These are phyloP conservation scores for Cartodere bifasciata DNA, from an alignment of 2,888 invertebrate species.

Conservation along the genomic window DNA sequence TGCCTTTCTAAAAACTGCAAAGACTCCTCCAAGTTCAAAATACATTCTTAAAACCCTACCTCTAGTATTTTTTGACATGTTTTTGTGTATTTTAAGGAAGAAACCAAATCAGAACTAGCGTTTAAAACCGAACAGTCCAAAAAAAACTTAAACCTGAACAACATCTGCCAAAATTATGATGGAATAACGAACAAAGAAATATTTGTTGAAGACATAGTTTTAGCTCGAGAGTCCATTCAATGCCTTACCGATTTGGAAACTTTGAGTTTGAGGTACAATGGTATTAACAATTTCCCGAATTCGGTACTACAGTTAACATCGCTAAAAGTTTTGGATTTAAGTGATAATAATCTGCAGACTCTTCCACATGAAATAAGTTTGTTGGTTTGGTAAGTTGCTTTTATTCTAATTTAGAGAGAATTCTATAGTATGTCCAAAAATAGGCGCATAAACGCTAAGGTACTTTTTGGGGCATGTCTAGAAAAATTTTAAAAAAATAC, in stretches of 20 bases:
- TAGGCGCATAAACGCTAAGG: too few relatives aligned
- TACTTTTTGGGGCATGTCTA: too few relatives aligned
- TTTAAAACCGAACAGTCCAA: conserved; percentile 11
- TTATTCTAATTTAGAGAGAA: conserved; percentile 5
- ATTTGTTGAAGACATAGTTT: conserved; percentile 31
- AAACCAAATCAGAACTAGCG: too few relatives aligned
- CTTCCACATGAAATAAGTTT: conserved; percentile 51
- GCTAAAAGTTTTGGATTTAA: conserved; percentile 52
- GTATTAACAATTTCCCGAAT: conserved; percentile 45
- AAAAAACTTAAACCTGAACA: conserved; percentile 31
- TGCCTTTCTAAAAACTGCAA: background rate
- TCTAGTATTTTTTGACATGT: too few relatives aligned
- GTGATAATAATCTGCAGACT: conserved; percentile 51
- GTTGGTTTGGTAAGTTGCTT: conserved; percentile 41
- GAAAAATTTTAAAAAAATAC: too few relatives aligned
- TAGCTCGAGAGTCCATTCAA: conserved; percentile 30
- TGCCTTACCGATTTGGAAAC: conserved; percentile 29
- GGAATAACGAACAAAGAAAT: conserved; percentile 21
- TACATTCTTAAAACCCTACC: too few relatives aligned
- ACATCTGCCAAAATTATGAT: conserved; percentile 24
- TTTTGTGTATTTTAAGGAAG: too few relatives aligned
- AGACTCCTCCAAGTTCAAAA: background rate
- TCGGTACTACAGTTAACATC: conserved; percentile 47
- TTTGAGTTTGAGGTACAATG: conserved; percentile 40
- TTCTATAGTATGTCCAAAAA: too few relatives aligned